Conservation (phyloP, 1,140 invertebrate species). For the Tetragnatha versicolor region DNA sequence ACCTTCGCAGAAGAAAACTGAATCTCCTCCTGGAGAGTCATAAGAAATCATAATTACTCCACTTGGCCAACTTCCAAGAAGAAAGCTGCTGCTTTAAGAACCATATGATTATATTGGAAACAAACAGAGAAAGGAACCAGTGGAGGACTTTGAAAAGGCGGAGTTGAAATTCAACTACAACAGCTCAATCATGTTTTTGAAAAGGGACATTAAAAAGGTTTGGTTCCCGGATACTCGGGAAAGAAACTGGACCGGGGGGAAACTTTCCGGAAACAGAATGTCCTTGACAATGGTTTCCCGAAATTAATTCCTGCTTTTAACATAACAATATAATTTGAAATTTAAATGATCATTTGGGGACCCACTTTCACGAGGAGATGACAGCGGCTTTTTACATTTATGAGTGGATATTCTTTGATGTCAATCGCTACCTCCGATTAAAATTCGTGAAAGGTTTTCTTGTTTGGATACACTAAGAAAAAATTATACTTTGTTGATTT, state of each 20-base stretch:
- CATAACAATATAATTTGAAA: conserved; percentile 7
- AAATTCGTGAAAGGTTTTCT: too few species aligned
- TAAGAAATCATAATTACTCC: conserved; percentile 28
- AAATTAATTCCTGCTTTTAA: conserved; percentile 20
- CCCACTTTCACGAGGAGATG: conserved; percentile 7
- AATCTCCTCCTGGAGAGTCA: too few species aligned
- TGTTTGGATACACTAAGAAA: too few species aligned
- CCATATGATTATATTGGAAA: conserved; percentile 37
- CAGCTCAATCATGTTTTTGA: conserved; percentile 50
- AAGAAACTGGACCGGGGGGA: neutral
- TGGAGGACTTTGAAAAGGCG: conserved; percentile 43
- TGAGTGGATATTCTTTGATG: neutral
- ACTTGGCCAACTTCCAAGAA: conserved; percentile 16
- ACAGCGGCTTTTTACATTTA: neutral
- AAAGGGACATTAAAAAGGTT: conserved; percentile 48
- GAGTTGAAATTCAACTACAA: conserved; percentile 38
- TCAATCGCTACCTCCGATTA: neutral
- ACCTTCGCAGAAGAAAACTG: too few species aligned
- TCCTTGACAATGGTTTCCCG: neutral
- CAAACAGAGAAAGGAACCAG: conserved; percentile 7
- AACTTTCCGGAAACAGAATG: conserved; percentile 11
- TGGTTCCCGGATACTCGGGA: conserved; percentile 16
- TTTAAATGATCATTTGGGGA: conserved; percentile 37
- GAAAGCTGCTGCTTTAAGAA: neutral
- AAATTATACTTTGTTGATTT: too few species aligned